Evolutionary conservation across 53 echinoderm and acorn worm genomes (phyloP).

Genomic region (Henricia sp.): DNA sequence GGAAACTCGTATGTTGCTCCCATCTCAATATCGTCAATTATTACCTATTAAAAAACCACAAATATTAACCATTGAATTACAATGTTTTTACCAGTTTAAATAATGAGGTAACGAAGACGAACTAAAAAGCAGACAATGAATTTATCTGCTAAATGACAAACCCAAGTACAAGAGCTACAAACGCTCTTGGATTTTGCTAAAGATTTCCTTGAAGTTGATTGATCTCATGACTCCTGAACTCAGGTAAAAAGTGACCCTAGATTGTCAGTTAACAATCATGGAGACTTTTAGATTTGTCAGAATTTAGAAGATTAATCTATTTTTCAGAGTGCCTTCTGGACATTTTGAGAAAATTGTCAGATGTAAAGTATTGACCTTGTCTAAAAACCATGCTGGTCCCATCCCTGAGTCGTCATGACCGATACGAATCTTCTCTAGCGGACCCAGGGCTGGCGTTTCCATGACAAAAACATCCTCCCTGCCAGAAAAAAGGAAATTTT

Average conservation of each 20-base stretch:
- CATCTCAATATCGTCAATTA: conserved; percentile 89
- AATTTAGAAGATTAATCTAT: too few relatives aligned
- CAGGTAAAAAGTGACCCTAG: conserved; percentile 80
- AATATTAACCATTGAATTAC: neutral
- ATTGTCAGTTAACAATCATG: too few relatives aligned
- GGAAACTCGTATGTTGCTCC: conserved; percentile 89
- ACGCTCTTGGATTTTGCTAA: too few relatives aligned
- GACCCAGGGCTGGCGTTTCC: conserved; percentile 82
- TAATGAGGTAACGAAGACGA: too few relatives aligned
- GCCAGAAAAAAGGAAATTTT: neutral
- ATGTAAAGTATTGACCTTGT: conserved; percentile 69
- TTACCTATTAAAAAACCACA: conserved; percentile 63
- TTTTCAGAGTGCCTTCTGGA: too few relatives aligned
- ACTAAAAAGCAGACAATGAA: too few relatives aligned
- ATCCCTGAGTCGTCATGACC: conserved; percentile 93
- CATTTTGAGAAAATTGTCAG: neutral
- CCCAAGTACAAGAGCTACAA: too few relatives aligned
- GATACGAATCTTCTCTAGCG: conserved; percentile 85
- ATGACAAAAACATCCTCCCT: conserved; percentile 92
- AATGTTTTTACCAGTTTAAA: too few relatives aligned
- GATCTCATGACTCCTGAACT: conserved; percentile 81
- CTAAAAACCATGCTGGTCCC: conserved; percentile 91
- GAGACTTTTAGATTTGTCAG: too few relatives aligned
- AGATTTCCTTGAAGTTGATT: conserved; percentile 73
- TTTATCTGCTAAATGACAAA: too few relatives aligned